These are phyloP conservation scores for Rana temporaria DNA, from an alignment of 2,113 vertebrate genomes.

Conservation along the genomic window DNA sequence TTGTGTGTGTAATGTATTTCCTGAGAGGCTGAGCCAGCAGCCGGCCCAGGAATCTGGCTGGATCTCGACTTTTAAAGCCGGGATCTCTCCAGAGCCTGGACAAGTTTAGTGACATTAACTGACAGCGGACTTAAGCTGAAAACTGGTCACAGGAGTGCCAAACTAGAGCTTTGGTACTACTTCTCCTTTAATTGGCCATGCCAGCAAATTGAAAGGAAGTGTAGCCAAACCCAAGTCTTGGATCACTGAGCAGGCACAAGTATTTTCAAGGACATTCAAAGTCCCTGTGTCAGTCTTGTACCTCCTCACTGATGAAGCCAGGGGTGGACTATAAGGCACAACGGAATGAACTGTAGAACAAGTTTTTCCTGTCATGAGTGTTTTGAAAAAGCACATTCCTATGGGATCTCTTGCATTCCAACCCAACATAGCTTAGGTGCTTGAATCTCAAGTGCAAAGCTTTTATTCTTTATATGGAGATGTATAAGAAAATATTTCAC, in stretches of 20 bases:
- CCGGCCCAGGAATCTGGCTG: no score
- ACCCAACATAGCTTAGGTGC: constrained; percentile 39
- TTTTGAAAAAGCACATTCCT: constrained; percentile 42
- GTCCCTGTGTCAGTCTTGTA: constrained; percentile 1
- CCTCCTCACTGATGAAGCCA: background rate
- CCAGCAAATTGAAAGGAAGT: background rate
- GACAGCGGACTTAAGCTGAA: no score
- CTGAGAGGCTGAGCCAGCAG: no score
- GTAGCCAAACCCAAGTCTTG: background rate
- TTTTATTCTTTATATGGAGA: background rate
- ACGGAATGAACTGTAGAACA: constrained; percentile 42
- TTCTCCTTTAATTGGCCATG: background rate
- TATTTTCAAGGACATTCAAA: constrained; percentile 5
- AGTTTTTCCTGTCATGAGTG: constrained; percentile 48
- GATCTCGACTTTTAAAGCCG: no score
- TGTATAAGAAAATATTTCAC: no score
- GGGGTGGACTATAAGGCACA: constrained; percentile 6
- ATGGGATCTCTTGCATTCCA: constrained; percentile 27
- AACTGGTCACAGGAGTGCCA: no score
- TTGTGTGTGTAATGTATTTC: no score
- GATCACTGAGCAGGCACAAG: constrained; percentile 5
- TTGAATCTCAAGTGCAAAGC: background rate
- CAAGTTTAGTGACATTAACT: no score
- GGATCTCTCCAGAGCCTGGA: no score
- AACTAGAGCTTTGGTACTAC: no score